Evolutionary conservation across 2,797 vertebrate genomes (phyloP).

Genomic region (Forpus xanthops): DNA sequence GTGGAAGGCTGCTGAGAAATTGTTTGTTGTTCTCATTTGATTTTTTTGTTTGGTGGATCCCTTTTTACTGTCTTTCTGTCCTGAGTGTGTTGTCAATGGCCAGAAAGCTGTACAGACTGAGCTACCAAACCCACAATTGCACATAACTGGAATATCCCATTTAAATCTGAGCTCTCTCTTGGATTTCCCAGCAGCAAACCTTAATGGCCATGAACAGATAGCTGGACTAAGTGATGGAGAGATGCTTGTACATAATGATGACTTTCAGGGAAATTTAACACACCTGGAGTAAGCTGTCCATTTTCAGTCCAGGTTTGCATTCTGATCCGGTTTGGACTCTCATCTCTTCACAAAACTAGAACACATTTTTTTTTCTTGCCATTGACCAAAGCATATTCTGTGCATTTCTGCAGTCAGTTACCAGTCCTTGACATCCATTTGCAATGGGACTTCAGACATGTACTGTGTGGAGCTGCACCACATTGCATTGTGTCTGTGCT

Average conservation of each 20-base stretch:
- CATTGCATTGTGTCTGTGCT: not conserved
- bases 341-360: not conserved
- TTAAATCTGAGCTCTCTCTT: not conserved
- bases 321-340: not conserved
- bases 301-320: not conserved
- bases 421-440: not conserved
- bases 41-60: not conserved
- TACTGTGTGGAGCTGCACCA: not conserved
- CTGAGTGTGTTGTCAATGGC: conserved; percentile 1
- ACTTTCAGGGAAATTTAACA: not conserved
- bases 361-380: not conserved
- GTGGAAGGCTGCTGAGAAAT: not conserved
- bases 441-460: not conserved
- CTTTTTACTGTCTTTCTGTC: conserved; percentile 24
- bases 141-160: not conserved
- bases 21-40: not conserved
- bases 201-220: not conserved
- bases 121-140: not conserved
- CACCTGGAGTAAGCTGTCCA: not conserved
- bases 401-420: not conserved
- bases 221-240: not conserved
- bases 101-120: not conserved
- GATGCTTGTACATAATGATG: not conserved
- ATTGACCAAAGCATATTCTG: not conserved
- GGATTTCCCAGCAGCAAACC: not conserved